Conservation (phyloP, 2,888 invertebrate species). For the Autographa gamma region DNA sequence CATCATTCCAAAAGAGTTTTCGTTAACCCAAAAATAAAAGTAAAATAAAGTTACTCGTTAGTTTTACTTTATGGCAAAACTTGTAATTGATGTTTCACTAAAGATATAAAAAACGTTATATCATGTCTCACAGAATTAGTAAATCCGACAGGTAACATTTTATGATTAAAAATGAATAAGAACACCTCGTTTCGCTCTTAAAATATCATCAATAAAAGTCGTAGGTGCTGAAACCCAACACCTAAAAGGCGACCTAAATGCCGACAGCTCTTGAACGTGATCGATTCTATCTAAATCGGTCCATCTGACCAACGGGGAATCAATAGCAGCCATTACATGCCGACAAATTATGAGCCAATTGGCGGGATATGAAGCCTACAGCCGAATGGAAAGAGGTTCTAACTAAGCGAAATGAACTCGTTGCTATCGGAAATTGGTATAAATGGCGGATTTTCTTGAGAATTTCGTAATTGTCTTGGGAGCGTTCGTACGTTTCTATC, state of each 20-base stretch:
- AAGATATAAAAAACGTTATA: neutral
- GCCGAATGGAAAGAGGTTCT: constrained; percentile 26
- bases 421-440: constrained; percentile 42
- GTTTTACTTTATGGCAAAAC: neutral
- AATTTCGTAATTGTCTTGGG: constrained; percentile 36
- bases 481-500: constrained; percentile 18
- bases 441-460: constrained; percentile 24
- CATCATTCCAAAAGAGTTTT: neutral
- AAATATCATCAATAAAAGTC: constrained; percentile 23
- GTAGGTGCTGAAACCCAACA: constrained; percentile 27
- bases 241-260: constrained; percentile 39
- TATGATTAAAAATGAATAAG: neutral
- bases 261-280: constrained; percentile 33
- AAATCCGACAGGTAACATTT: neutral
- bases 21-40: neutral
- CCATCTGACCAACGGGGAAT: constrained; percentile 41
- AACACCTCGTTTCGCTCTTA: constrained; percentile 2
- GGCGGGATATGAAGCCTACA: constrained; percentile 42
- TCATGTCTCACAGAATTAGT: neutral
- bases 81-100: neutral
- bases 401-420: constrained; percentile 46
- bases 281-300: constrained; percentile 50
- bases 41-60: neutral
- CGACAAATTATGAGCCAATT: constrained; percentile 48
- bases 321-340: constrained; percentile 46